A percentile compares a stretch with the other conserved stretches of the same genome.
Evolutionary conservation across 2,888 invertebrate species (phyloP).

Genomic region (Drosophila longiperda): DNA sequence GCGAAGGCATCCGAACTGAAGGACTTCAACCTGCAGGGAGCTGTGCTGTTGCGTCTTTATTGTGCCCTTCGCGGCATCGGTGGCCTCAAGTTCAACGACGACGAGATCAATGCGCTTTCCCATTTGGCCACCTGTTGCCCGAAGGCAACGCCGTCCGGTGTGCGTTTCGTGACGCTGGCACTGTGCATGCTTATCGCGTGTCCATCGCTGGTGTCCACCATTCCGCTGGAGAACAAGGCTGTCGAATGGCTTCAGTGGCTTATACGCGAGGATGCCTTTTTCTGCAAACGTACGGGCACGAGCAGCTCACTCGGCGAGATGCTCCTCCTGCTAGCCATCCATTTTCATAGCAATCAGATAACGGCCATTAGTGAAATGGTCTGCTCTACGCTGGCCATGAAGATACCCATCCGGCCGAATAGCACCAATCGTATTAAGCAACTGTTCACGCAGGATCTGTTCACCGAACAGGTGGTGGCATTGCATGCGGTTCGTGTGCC

Average conservation of each 20-base stretch:
- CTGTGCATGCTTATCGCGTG: slow-evolving; percentile 97
- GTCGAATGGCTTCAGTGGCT: slow-evolving; percentile 98
- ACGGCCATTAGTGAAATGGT: slow-evolving; percentile 97
- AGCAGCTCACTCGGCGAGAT: slow-evolving; percentile 97
- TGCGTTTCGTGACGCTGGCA: slow-evolving; percentile 95
- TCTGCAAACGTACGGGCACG: slow-evolving; percentile 93
- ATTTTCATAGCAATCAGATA: slow-evolving; percentile 97
- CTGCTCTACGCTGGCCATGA: slow-evolving; percentile 97
- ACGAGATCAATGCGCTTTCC: slow-evolving; percentile 93
- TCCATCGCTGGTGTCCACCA: slow-evolving; percentile 91
- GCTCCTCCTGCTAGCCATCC: slow-evolving; percentile 97
- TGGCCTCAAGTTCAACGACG: slow-evolving; percentile 96
- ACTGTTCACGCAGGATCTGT: slow-evolving; percentile 98
- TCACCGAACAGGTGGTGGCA: slow-evolving; percentile 98
- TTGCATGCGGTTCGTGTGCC: slow-evolving; percentile 98
- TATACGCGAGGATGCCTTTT: slow-evolving; percentile 94
- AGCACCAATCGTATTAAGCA: slow-evolving; percentile 95
- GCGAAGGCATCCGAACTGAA: slow-evolving; percentile 88
- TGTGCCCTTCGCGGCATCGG: slow-evolving; percentile 97
- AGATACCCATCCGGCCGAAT: slow-evolving; percentile 93
- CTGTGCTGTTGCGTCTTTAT: slow-evolving; percentile 94
- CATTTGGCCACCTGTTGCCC: slow-evolving; percentile 95
- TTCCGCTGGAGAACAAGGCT: slow-evolving; percentile 93
- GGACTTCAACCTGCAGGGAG: slow-evolving; percentile 92
- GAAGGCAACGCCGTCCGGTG: slow-evolving; percentile 95